These are phyloP conservation scores for Rhagologus leucostigma DNA, from an alignment of 2,113 vertebrate species.

Conservation along the genomic window DNA sequence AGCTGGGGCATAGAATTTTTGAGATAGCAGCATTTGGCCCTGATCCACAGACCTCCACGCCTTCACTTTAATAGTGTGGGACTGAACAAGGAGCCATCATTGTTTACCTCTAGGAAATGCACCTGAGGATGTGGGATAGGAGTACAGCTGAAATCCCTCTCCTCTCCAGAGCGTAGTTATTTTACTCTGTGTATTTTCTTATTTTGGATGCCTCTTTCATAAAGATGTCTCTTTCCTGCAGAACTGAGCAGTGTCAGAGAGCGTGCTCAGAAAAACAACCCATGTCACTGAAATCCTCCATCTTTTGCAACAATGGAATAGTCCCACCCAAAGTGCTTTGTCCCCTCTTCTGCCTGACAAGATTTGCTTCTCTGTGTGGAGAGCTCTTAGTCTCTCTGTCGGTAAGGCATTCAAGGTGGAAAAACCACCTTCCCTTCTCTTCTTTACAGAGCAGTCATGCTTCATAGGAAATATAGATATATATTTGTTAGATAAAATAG, in stretches of 20 bases:
- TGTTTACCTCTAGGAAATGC: neutral
- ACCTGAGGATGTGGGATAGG: neutral
- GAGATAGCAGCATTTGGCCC: neutral
- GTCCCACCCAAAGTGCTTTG: neutral
- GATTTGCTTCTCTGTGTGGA: neutral
- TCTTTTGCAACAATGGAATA: neutral
- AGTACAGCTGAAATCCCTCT: neutral
- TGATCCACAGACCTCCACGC: neutral
- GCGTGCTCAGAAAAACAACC: neutral
- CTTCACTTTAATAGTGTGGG: neutral
- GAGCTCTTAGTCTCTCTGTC: neutral
- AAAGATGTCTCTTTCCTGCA: neutral
- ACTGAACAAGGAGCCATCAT: neutral
- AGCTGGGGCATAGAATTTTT: neutral
- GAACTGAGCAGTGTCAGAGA: neutral
- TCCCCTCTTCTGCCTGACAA: neutral
- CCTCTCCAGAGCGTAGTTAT: neutral
- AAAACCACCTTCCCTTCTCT: neutral
- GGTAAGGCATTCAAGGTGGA: neutral
- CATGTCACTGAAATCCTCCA: neutral
- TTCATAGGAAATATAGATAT: neutral
- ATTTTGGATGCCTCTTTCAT: neutral
- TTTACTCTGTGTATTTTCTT: neutral
- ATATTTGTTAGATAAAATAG: neutral
- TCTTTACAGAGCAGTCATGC: neutral